These are phyloP conservation scores for Sebastes steindachneri DNA, from an alignment of 2,797 vertebrate species.

Conservation along the genomic window DNA sequence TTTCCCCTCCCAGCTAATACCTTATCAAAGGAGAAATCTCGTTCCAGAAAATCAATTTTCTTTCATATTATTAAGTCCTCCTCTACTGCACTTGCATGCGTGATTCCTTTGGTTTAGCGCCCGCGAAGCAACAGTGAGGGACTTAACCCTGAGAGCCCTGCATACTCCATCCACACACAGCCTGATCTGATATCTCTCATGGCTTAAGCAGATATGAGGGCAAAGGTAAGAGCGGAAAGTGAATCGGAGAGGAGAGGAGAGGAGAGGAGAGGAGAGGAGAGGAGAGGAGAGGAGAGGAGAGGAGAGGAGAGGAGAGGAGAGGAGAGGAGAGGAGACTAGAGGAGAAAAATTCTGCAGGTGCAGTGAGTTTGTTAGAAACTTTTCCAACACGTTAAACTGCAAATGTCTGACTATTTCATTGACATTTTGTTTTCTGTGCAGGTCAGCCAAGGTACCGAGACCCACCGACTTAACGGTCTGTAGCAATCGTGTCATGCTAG, in stretches of 20 bases:
- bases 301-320: background rate
- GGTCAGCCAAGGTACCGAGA: background rate
- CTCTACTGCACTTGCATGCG: slow-evolving; percentile 79
- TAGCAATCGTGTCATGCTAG: too few species aligned
- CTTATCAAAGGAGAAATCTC: slow-evolving; percentile 88
- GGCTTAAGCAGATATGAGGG: slow-evolving; percentile 65
- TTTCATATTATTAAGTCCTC: slow-evolving; percentile 88
- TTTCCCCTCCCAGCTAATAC: slow-evolving; percentile 86
- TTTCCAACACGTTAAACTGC: background rate
- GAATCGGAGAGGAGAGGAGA: background rate
- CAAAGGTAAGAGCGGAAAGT: slow-evolving; percentile 46
- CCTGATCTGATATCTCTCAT: slow-evolving; percentile 67
- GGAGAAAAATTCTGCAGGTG: background rate
- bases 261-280: background rate
- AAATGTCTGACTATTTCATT: background rate
- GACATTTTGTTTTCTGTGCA: background rate
- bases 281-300: background rate
- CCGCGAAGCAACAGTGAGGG: slow-evolving; percentile 73
- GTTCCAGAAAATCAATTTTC: slow-evolving; percentile 90
- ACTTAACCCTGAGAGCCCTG: slow-evolving; percentile 76
- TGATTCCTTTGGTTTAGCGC: slow-evolving; percentile 76
- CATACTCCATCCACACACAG: slow-evolving; percentile 61
- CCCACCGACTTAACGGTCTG: too few species aligned
- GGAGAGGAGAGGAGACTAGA: too few species aligned
- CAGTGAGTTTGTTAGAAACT: background rate